Percentiles rank a stretch among this genome's conserved stretches.
Conservation (phyloP, 2,797 vertebrate species). For the Microhierax caerulescens region DNA sequence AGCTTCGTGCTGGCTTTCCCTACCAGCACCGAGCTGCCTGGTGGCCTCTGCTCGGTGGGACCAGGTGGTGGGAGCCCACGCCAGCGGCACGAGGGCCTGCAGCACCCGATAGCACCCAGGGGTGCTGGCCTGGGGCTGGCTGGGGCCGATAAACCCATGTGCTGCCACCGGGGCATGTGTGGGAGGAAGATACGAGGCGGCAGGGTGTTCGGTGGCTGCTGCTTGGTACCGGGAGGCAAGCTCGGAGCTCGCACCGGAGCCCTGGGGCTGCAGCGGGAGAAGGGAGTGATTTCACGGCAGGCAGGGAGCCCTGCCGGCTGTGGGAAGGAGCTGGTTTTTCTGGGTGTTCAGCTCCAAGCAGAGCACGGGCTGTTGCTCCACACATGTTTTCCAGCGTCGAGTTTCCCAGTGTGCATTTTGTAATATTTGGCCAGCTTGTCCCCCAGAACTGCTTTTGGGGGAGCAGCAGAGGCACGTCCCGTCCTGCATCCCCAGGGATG, state of each 20-base stretch:
- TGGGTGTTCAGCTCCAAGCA: not conserved
- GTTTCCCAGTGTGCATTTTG: rapidly evolving
- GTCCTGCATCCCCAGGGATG: rapidly evolving
- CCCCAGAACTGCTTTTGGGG: not conserved
- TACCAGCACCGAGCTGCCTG: no score
- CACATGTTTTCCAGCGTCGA: rapidly evolving
- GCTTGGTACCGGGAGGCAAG: rapidly evolving
- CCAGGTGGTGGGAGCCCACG: not conserved
- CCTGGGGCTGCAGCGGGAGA: not conserved
- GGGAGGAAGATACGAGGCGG: rapidly evolving
- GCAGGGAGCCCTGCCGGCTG: not conserved
- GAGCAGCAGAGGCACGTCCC: not conserved
- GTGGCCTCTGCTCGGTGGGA: not conserved
- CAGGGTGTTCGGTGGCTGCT: not conserved
- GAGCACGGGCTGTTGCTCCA: rapidly evolving
- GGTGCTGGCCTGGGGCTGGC: not conserved
- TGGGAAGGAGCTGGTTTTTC: not conserved
- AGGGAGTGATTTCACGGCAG: not conserved
- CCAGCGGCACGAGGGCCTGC: not conserved
- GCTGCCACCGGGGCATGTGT: rapidly evolving
- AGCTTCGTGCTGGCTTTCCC: rapidly evolving
- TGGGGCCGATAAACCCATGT: not conserved
- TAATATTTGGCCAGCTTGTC: not conserved
- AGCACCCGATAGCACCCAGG: not conserved
- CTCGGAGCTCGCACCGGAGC: not conserved